These are phyloP conservation scores for Didymodactylos carnosus DNA, from an alignment of 2,888 invertebrate species.

Conservation along the genomic window DNA sequence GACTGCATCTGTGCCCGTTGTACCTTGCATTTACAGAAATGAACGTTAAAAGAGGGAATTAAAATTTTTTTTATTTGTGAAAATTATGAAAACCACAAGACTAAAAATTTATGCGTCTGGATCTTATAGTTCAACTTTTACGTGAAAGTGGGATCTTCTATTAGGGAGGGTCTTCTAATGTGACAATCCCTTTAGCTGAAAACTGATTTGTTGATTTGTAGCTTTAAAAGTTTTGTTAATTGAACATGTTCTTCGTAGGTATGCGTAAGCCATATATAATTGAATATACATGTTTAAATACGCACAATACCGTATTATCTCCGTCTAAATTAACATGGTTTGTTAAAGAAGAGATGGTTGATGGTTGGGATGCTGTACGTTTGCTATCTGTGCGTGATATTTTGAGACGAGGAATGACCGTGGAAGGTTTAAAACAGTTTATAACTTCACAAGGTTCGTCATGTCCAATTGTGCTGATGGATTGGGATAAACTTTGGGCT, in stretches of 20 bases:
- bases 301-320: slow-evolving; percentile 91
- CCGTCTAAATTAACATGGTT: slow-evolving; percentile 96
- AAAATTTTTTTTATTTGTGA: too few relatives aligned
- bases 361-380: slow-evolving; percentile 96
- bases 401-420: slow-evolving; percentile 80
- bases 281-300: slow-evolving; percentile 84
- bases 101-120: too few relatives aligned
- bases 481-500: slow-evolving; percentile 99
- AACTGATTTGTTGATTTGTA: too few relatives aligned
- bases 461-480: slow-evolving; percentile 90
- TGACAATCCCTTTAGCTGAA: too few relatives aligned
- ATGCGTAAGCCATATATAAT: slow-evolving; percentile 71
- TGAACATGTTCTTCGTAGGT: neutral
- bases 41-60: too few relatives aligned
- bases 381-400: slow-evolving; percentile 96
- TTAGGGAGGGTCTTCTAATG: too few relatives aligned
- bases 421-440: slow-evolving; percentile 84
- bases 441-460: slow-evolving; percentile 91
- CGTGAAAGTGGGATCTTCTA: too few relatives aligned
- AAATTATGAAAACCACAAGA: too few relatives aligned
- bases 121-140: too few relatives aligned
- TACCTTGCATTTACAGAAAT: too few relatives aligned
- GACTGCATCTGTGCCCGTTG: too few relatives aligned
- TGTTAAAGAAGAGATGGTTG: slow-evolving; percentile 73
- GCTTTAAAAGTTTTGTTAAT: too few relatives aligned